A percentile compares a stretch with the other conserved stretches of the same genome.
These are phyloP conservation scores for Campoletis raptor DNA, from an alignment of 2,888 invertebrate genomes.

Conservation along the genomic window DNA sequence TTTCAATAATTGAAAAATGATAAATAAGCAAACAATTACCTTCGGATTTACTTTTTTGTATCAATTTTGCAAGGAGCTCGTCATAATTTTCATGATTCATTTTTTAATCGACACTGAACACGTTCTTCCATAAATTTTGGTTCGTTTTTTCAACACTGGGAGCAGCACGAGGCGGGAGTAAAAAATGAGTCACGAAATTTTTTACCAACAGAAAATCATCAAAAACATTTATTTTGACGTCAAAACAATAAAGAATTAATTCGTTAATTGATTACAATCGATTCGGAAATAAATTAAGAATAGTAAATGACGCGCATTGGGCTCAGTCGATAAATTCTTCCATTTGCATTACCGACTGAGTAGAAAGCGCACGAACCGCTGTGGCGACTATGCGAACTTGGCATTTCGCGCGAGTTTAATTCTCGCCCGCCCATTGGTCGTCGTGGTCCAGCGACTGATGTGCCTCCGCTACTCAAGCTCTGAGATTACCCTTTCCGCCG, in stretches of 20 bases:
- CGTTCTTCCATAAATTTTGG: not conserved
- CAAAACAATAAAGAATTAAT: too few species aligned
- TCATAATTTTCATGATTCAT: slow-evolving; percentile 44
- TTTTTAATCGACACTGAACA: not conserved
- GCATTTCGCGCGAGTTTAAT: not conserved
- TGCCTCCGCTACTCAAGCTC: not conserved
- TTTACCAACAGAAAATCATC: not conserved
- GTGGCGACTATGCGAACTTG: not conserved
- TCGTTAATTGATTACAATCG: too few species aligned
- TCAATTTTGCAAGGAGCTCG: slow-evolving; percentile 30
- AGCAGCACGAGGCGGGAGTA: not conserved
- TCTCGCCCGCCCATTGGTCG: slow-evolving; percentile 4
- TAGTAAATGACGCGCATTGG: not conserved
- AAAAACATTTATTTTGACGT: too few species aligned
- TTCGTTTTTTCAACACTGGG: not conserved
- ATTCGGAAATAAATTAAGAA: not conserved
- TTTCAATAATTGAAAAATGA: not conserved
- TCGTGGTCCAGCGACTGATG: not conserved
- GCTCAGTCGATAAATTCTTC: not conserved
- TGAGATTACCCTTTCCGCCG: not conserved
- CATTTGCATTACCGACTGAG: not conserved
- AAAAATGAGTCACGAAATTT: not conserved
- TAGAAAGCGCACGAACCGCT: not conserved
- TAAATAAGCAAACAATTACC: slow-evolving; percentile 1
- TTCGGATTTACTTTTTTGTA: not conserved